Percentiles rank a stretch among this genome's conserved stretches.
Conservation (phyloP, 2,113 vertebrate genomes). For the Peromyscus californicus region DNA sequence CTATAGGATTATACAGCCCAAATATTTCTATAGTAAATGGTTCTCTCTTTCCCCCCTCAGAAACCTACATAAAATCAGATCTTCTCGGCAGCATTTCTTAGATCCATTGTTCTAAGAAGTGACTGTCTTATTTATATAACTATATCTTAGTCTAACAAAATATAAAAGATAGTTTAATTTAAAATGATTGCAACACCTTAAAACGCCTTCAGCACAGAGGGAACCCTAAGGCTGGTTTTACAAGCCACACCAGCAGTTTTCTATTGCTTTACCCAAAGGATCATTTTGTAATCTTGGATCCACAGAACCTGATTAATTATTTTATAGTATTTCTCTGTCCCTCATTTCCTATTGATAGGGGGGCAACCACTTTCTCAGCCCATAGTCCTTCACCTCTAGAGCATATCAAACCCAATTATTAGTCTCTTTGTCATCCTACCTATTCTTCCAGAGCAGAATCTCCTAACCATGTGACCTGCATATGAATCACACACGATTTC, state of each 20-base stretch:
- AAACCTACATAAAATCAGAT: constrained; percentile 36
- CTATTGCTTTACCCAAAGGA: constrained; percentile 66
- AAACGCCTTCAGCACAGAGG: constrained; percentile 1
- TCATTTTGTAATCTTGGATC: constrained; percentile 74
- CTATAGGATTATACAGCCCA: background rate
- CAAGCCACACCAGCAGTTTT: constrained; percentile 36
- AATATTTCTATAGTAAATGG: background rate
- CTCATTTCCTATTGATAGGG: constrained; percentile 64
- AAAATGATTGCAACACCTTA: background rate
- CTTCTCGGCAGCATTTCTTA: constrained; percentile 16
- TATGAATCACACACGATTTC: constrained; percentile 65
- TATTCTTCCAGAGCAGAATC: constrained; percentile 56
- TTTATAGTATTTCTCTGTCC: constrained; percentile 69
- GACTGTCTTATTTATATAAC: background rate
- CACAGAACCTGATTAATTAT: constrained; percentile 69
- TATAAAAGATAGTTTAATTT: constrained; percentile 40
- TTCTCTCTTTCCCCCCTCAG: background rate
- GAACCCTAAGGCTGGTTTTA: constrained; percentile 20
- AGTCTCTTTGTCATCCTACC: constrained; percentile 69
- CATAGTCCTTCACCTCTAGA: constrained; percentile 69
- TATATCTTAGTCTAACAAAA: constrained; percentile 8
- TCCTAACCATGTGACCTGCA: constrained; percentile 62
- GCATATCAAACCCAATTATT: constrained; percentile 75
- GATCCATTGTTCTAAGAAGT: background rate
- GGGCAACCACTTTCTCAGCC: constrained; percentile 54